These are phyloP conservation scores for Drusus annulatus DNA, from an alignment of 1,140 invertebrate genomes.

Conservation along the genomic window DNA sequence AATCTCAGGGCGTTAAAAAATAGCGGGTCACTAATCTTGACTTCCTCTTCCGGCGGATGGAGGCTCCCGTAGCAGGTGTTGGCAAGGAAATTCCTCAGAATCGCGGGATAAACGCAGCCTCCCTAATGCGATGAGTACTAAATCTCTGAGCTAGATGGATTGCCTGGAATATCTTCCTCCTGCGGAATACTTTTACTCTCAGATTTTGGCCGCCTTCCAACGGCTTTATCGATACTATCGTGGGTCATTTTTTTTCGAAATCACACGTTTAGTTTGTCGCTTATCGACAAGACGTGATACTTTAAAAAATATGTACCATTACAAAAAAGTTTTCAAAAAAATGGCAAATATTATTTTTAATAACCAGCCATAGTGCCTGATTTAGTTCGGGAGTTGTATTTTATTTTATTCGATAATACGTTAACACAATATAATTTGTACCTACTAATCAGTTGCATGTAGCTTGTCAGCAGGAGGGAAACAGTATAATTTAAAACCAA, in stretches of 20 bases:
- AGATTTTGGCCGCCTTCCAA: conserved; percentile 42
- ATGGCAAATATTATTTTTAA: too few species aligned
- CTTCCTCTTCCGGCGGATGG: conserved; percentile 39
- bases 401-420: too few species aligned
- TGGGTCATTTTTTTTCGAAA: not conserved
- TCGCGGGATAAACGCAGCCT: conserved; percentile 45
- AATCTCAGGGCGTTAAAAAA: conserved; percentile 52
- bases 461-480: too few species aligned
- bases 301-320: too few species aligned
- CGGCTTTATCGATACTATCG: conserved; percentile 2
- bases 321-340: too few species aligned
- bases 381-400: too few species aligned
- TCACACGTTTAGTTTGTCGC: too few species aligned
- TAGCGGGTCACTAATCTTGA: conserved; percentile 54
- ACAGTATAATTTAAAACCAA: too few species aligned
- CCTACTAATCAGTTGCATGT: too few species aligned
- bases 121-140: conserved; percentile 57
- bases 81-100: conserved; percentile 36
- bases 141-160: conserved; percentile 60
- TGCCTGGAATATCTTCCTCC: conserved; percentile 52
- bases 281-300: too few species aligned
- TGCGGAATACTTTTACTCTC: conserved; percentile 27
- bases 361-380: too few species aligned
- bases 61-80: conserved; percentile 47
- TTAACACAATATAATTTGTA: too few species aligned